Conservation (phyloP, 2,113 vertebrate species). For the Ophiodon elongatus region DNA sequence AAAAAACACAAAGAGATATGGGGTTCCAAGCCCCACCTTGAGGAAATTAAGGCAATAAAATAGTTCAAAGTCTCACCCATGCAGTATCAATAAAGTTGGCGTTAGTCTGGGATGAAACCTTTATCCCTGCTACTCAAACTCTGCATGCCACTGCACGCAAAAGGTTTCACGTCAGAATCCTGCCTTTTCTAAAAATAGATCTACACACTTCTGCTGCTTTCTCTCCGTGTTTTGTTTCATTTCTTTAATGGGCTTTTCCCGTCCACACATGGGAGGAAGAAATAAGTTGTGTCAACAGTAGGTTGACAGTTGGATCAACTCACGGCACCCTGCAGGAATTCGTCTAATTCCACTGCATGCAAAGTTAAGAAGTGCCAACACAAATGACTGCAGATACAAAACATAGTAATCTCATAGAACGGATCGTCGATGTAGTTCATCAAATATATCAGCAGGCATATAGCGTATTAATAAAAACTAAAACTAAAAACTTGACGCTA, state of each 20-base stretch:
- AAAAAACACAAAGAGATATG: neutral
- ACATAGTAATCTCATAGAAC: neutral
- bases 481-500: too few relatives aligned
- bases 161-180: neutral
- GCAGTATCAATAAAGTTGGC: conserved; percentile 14
- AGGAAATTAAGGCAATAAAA: conserved; percentile 14
- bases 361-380: neutral
- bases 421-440: neutral
- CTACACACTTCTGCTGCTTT: conserved; percentile 9
- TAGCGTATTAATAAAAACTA: too few relatives aligned
- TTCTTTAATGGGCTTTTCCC: neutral
- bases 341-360: neutral
- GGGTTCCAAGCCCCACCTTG: conserved; percentile 3
- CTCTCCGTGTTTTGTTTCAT: neutral
- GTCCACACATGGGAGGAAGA: too few relatives aligned
- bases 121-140: neutral
- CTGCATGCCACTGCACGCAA: neutral
- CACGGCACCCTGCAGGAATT: neutral
- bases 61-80: conserved; percentile 45
- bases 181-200: neutral
- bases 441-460: neutral
- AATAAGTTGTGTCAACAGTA: neutral
- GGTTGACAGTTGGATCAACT: neutral
- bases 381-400: neutral
- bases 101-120: neutral